These are phyloP conservation scores for Lasioglossum leucozonium DNA, from an alignment of 2,888 invertebrate species.

Conservation along the genomic window DNA sequence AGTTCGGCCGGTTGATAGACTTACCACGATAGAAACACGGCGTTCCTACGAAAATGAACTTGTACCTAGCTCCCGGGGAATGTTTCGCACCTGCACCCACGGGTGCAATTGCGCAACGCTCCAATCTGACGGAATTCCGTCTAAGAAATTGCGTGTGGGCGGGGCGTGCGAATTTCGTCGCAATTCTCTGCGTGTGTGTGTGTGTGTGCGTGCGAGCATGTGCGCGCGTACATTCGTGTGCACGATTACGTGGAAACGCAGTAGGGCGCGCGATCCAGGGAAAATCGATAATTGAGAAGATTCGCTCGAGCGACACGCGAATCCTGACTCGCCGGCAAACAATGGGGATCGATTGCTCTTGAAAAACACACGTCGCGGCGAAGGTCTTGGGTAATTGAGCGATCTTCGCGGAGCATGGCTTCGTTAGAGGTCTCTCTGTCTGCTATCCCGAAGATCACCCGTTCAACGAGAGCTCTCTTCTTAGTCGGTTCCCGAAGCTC, in stretches of 20 bases:
- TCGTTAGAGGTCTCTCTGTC: neutral
- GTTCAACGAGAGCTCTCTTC: neutral
- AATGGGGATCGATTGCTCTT: constrained; percentile 34
- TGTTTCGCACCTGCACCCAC: constrained; percentile 26
- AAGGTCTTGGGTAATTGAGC: neutral
- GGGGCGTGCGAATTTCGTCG: neutral
- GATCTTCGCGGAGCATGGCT: constrained; percentile 1
- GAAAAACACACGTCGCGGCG: neutral
- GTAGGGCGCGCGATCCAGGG: constrained; percentile 26
- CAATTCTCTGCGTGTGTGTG: constrained; percentile 5
- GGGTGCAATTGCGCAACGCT: constrained; percentile 1
- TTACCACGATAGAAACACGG: neutral
- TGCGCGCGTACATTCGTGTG: neutral
- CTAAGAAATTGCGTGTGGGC: constrained; percentile 14
- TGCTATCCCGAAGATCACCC: neutral
- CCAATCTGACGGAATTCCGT: constrained; percentile 9
- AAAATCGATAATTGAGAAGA: constrained; percentile 53
- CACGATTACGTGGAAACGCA: constrained; percentile 18
- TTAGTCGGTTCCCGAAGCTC: constrained; percentile 5
- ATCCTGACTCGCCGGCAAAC: constrained; percentile 9
- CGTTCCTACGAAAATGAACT: constrained; percentile 3
- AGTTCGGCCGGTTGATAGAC: no score
- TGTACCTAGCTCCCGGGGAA: neutral
- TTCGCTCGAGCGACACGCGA: constrained; percentile 30
- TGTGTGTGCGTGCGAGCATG: no score